Evolutionary conservation across 2,113 vertebrate species (phyloP).

Genomic region (Burhinus oedicnemus): DNA sequence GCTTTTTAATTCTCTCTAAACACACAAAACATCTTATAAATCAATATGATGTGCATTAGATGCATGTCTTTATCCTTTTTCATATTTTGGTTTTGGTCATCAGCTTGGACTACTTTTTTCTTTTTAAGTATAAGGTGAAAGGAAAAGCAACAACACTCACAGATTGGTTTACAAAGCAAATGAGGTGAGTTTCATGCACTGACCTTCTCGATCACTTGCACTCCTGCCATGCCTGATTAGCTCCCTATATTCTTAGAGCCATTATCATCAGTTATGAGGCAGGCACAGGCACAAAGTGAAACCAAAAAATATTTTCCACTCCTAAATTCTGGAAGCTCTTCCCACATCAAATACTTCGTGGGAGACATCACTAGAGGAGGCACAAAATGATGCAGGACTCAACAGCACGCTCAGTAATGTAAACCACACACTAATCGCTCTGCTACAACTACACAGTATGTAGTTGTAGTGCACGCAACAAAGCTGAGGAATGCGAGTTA

Average conservation of each 20-base stretch:
- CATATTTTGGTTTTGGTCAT: background rate
- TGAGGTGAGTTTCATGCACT: background rate
- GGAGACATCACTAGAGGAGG: background rate
- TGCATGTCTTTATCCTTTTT: background rate
- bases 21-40: background rate
- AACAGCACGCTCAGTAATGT: background rate
- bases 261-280: background rate
- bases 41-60: background rate
- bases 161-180: background rate
- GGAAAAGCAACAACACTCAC: background rate
- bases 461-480: background rate
- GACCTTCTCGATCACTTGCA: background rate
- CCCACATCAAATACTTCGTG: background rate
- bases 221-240: background rate
- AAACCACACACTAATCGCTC: background rate
- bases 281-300: background rate
- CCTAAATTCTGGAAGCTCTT: background rate
- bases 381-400: background rate
- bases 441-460: background rate
- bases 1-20: background rate
- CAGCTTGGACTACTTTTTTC: background rate
- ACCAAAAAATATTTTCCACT: background rate
- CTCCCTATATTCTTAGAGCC: background rate
- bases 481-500: background rate
- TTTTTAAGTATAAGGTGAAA: background rate